Base-by-base conservation (phyloP, 1,140 invertebrate genomes). In the Brachystomella parvula region DNA sequence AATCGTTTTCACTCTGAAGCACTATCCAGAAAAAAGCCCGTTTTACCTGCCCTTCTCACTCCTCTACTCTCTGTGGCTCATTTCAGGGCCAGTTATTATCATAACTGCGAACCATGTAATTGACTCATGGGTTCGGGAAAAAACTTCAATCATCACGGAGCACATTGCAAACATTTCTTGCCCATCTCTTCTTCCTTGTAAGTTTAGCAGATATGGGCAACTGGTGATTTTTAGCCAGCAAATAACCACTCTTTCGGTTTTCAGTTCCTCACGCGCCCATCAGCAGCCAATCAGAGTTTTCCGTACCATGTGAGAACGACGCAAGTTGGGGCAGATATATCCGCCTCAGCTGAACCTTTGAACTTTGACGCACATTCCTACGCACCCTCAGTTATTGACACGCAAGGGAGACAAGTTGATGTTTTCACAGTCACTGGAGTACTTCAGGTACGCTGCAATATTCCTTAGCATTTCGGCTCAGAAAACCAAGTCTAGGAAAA, bases 51-150 rank as follows among this genome's bases (percentile, higher is more conserved):
- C 87, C 1, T 89, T 93, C 75, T 87, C 87, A 73, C 78, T 87
- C n/a, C 84, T 88, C 67, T 89, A 87, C 63, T 87, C 87, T 0
- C 72, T 90, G 29, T 92, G 89, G 89, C 89, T 71, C n/a, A 15
- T 64, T 24, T 62, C 21, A 17, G 64, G 29, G 1, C 89, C 89
- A 0, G 78, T 89, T 1, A 84, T 90, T 47, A 87, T 93, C 61
- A 75, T 96, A 0, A 84, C 88, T n/a, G 86, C 89, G 1, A 92
- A 90, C 74, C 83, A 86, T 68, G 85, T 88, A 56, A 86, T 95
- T 61, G 88, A 91, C 76, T 86, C 87, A 77, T 95, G 91, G 91
- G 86, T 93, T n/a, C 77, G 93, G 69, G 92, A 94, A 75, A 94
- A 90, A 73, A 85, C 92, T 0, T 88, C 92, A 0, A 88, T 86